Evolutionary conservation across 2,113 vertebrate species (phyloP).

Genomic region (Tenrec ecaudatus): DNA sequence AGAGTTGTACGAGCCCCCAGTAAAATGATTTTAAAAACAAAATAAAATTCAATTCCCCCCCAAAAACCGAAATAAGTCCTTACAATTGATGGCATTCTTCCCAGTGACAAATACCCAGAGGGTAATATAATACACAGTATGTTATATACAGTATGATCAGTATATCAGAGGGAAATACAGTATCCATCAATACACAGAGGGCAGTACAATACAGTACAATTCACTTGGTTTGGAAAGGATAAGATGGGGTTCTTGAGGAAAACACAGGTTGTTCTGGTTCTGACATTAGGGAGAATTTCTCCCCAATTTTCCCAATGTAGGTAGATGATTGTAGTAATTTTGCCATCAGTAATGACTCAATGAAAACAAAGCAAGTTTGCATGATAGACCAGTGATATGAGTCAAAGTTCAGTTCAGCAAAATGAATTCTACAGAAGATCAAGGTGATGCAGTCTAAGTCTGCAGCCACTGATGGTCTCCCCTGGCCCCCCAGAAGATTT

Average conservation of each 20-base stretch:
- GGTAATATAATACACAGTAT: background rate
- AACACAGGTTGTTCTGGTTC: too few species aligned
- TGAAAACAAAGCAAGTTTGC: slow-evolving; percentile 7
- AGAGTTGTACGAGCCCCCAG: too few species aligned
- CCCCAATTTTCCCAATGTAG: background rate
- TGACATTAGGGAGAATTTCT: background rate
- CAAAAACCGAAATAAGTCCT: too few species aligned
- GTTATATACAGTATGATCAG: too few species aligned
- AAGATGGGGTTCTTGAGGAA: background rate
- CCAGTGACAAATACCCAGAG: background rate
- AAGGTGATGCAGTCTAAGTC: background rate
- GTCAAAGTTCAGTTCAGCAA: slow-evolving; percentile 9
- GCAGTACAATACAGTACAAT: background rate
- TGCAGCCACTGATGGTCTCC: background rate
- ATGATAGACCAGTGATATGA: background rate
- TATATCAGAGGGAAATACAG: too few species aligned
- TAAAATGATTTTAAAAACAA: too few species aligned
- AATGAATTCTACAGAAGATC: slow-evolving; percentile 27
- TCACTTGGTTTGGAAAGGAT: background rate
- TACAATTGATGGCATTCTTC: background rate
- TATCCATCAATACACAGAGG: background rate
- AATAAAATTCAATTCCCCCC: too few species aligned
- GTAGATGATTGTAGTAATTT: background rate
- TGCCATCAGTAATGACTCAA: background rate
- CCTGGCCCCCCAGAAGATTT: background rate